Percentiles rank a stretch among this genome's conserved stretches.
phyloP scores from a whole-genome alignment of 2,797 vertebrate genomes.

The Eremophila alpestris region DNA sequence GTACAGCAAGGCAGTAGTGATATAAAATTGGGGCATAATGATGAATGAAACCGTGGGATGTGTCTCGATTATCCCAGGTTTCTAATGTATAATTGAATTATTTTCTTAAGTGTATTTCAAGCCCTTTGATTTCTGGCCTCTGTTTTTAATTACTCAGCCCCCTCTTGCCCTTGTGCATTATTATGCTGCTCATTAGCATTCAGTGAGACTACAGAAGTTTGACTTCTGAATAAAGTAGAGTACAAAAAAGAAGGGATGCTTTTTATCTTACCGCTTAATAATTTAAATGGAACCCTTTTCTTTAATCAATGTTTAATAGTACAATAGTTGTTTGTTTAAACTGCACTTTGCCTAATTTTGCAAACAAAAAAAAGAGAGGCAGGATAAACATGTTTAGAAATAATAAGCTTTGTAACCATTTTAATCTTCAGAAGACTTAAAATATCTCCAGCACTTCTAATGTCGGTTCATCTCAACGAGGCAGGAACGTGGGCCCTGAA shows the following conservation, averaged over 20 bases:
- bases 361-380: conserved; percentile 53
- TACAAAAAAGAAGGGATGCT: conserved; percentile 64
- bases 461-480: background rate
- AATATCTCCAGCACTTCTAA: background rate
- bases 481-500: background rate
- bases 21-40: conserved; percentile 40
- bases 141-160: conserved; percentile 74
- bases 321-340: conserved; percentile 67
- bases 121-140: conserved; percentile 71
- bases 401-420: conserved; percentile 46
- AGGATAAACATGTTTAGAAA: conserved; percentile 50
- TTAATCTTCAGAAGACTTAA: conserved; percentile 37
- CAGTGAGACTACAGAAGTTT: conserved; percentile 69
- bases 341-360: conserved; percentile 19
- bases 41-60: conserved; percentile 51
- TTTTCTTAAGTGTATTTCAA: conserved; percentile 73
- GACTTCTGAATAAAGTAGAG: conserved; percentile 71
- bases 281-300: conserved; percentile 57
- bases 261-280: conserved; percentile 73
- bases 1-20: background rate
- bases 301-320: conserved; percentile 70
- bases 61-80: conserved; percentile 56
- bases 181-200: conserved; percentile 74
- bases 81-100: conserved; percentile 71
- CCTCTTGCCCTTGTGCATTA: conserved; percentile 72